These are phyloP conservation scores for Pagrus major DNA, from an alignment of 2,113 vertebrate genomes.

Conservation along the genomic window DNA sequence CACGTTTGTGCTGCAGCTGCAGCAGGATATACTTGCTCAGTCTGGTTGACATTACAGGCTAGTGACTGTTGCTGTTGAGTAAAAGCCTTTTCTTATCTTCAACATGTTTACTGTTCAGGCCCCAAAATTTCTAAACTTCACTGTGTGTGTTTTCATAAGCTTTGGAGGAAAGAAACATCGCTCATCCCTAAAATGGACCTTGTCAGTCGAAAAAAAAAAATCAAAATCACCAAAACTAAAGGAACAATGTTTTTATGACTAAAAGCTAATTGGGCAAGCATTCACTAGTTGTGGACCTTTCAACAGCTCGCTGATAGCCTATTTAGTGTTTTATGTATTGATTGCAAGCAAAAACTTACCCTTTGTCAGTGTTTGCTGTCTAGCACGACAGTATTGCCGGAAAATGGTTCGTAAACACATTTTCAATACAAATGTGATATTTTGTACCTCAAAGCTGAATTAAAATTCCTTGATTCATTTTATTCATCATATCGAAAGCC, in stretches of 20 bases:
- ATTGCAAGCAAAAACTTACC: constrained; percentile 1
- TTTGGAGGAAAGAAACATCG: neutral
- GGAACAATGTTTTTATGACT: neutral
- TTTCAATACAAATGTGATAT: constrained; percentile 64
- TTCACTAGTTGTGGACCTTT: neutral
- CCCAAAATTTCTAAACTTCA: neutral
- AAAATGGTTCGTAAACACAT: constrained; percentile 30
- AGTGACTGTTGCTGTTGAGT: neutral
- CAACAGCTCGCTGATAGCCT: neutral
- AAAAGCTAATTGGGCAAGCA: neutral
- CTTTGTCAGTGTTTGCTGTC: constrained; percentile 23
- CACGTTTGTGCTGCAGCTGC: no score
- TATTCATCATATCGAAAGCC: constrained; percentile 75
- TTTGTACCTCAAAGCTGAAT: constrained; percentile 66
- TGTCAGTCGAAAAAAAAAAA: neutral
- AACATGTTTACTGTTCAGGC: neutral
- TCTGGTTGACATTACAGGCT: constrained; percentile 5
- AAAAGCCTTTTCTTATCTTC: neutral
- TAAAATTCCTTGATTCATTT: constrained; percentile 74
- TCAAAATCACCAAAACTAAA: neutral
- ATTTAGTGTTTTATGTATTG: neutral
- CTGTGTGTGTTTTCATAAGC: neutral
- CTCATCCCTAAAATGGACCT: neutral
- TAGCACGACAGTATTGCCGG: constrained; percentile 1
- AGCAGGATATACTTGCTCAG: no score